Conservation (phyloP, 2,888 invertebrate genomes). For the Cephus rjabovi region DNA sequence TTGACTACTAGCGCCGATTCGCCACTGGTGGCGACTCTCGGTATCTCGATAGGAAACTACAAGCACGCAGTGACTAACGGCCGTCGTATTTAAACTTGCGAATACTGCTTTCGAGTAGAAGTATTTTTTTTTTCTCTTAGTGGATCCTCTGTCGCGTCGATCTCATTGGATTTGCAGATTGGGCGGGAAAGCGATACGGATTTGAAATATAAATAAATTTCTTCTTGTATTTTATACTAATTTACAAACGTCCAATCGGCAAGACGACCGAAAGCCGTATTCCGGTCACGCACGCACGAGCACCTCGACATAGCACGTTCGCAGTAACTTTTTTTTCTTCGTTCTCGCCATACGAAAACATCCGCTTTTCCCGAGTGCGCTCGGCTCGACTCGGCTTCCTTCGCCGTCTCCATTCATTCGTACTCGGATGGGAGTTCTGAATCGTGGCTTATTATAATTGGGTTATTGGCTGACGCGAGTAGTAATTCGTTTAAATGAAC, state of each 20-base stretch:
- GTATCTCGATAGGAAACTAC: background rate
- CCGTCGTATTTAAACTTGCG: background rate
- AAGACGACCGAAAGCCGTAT: constrained; percentile 23
- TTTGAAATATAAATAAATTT: background rate
- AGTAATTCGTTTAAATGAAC: background rate
- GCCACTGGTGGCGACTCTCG: background rate
- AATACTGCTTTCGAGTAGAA: background rate
- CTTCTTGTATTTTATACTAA: background rate
- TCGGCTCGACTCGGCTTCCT: background rate
- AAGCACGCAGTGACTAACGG: background rate
- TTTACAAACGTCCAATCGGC: background rate
- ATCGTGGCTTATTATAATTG: background rate
- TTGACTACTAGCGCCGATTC: background rate
- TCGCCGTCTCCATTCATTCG: background rate
- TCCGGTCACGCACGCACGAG: background rate
- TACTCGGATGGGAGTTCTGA: background rate
- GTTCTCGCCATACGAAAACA: background rate
- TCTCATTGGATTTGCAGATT: too few species aligned
- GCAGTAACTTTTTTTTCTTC: background rate
- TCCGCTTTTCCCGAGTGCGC: background rate
- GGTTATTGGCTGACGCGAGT: background rate
- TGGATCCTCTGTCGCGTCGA: too few species aligned
- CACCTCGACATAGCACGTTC: background rate
- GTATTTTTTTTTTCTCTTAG: background rate
- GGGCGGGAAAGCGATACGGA: background rate